These are phyloP conservation scores for Cyclargus thomasi DNA, from an alignment of 1,140 invertebrate species.

Conservation along the genomic window DNA sequence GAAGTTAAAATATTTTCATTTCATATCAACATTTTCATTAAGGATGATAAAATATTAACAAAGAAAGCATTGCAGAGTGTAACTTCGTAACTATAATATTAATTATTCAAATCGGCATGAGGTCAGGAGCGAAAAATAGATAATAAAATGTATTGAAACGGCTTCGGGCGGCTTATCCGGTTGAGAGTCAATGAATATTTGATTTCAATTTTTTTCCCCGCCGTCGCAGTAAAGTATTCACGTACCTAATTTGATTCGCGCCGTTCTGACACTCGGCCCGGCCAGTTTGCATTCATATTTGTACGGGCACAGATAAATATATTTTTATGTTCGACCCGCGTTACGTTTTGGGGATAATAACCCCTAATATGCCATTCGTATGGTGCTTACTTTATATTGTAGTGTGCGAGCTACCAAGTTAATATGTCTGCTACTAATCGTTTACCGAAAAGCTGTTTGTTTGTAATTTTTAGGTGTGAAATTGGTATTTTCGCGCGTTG, in stretches of 20 bases:
- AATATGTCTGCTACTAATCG: not conserved
- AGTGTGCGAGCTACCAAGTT: not conserved
- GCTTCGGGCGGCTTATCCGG: constrained; percentile 72
- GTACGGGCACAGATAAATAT: constrained; percentile 72
- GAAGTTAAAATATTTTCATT: too few relatives aligned
- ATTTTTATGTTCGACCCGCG: constrained; percentile 72
- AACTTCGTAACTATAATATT: constrained; percentile 25
- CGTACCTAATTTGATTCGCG: constrained; percentile 75
- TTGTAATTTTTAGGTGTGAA: not conserved
- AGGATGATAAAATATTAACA: too few relatives aligned
- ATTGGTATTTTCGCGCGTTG: too few relatives aligned
- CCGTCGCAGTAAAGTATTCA: constrained; percentile 74
- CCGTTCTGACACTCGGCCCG: constrained; percentile 64
- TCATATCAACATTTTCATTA: too few relatives aligned
- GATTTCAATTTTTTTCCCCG: constrained; percentile 74
- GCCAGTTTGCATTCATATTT: constrained; percentile 74
- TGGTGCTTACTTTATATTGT: constrained; percentile 14
- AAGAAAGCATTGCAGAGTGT: constrained; percentile 10
- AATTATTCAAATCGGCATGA: constrained; percentile 42
- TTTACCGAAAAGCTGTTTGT: not conserved
- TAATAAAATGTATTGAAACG: constrained; percentile 75
- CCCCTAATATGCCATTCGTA: constrained; percentile 27
- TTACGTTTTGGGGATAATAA: constrained; percentile 66
- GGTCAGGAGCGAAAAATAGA: constrained; percentile 64
- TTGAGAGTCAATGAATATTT: constrained; percentile 75